Evolutionary conservation across 2,888 invertebrate species (phyloP), one percentile per base, ranked within the genome.

Genomic region (Eudasyphora cyanicolor): DNA sequence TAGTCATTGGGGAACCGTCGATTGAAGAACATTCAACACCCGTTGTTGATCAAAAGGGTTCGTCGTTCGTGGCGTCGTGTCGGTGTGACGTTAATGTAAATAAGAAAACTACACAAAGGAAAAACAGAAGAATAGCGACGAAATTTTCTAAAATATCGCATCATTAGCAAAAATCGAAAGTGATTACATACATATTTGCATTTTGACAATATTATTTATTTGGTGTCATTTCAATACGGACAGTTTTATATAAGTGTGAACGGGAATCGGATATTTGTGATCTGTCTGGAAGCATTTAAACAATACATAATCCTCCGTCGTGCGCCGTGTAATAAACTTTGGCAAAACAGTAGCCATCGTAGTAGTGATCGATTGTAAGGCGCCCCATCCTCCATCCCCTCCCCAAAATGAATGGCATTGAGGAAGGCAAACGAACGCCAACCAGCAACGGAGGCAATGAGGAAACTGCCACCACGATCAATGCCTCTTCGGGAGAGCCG

Each of bases 1-100:
- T 83, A 75, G 71, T 45, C 29, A 57, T 77, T 75, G 75, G 77
- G 5, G 45, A 75, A 75, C 49, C 77, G 80, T 29, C 74, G 45
- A 19, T 54, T 45, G 42, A 54, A 78, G 80, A 80, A 27, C 83
- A 54, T 57, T 51, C 38, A 64, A 42, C 21, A 74, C 6, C 19
- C 32, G 29, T 73, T 35, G 12, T 21, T 62, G 24, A 49, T 24
- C 42, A 19, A 35, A 67, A 27, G 35, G 32, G 29, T n/a, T 60
- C 45, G 45, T n/a, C n/a, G 32, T 32, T 4, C 24, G 24, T 8
- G 24, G 57, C 5, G 14, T 51, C 69, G 35, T 62, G 35, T 1
- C 73, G 27, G n/a, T 7, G 27, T 57, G 42, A 76, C 57, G 42
- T 57, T n/a, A n/a, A n/a, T n/a, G 42, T 29, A 32, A 51, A 35